Base-by-base conservation (phyloP, 2,888 invertebrate species). In the Lasioglossum calceatum region DNA sequence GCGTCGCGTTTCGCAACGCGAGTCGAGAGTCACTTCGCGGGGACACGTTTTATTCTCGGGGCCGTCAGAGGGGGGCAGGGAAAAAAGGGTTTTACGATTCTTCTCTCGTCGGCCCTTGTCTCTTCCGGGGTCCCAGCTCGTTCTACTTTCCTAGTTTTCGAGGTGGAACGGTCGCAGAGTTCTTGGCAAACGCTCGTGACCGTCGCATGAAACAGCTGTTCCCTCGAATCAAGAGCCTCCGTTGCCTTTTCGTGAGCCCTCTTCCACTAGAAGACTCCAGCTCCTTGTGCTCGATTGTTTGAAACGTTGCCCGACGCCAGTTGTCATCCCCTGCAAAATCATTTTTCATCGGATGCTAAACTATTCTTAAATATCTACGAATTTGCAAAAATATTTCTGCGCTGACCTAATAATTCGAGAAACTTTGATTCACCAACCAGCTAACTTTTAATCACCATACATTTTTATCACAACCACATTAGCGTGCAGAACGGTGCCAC, bases 21-120 rank as follows among this genome's bases (percentile, higher is more conserved):
- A 61, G 36, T 27, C 73, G 82, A 86, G 87, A 64, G 79, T 77
- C 81, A 84, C 86, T 88, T 81, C 82, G 67, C 79, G 82, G 84
- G 84, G 23, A 54, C 54, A 86, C 84, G 81, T 61, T 75, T 79
- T 87, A 72, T 84, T 85, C 86, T 77, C 79, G 79, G 67, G 79
- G 50, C 44, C 70, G 47, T 79, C 32, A 2, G 67, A 7, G 12
- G 16, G 42, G 4, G 87, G 82, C 32, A 79, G 67, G 84, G 88
- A 86, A 89, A 84, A 89, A 85, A 80, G 81, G 78, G 72, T 50
- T 91, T 90, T 91, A 85, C 70, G 82, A 91, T 89, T 91, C 90
- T 71, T 44, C 79, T 86, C 84, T 84, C 84, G 87, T 86, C 77
- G 81, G 75, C 81, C 74, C 84, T 72, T 77, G 79, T 54, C 54